Evolutionary conservation across 2,888 invertebrate species (phyloP).

Genomic region (Trachelus iudaicus): DNA sequence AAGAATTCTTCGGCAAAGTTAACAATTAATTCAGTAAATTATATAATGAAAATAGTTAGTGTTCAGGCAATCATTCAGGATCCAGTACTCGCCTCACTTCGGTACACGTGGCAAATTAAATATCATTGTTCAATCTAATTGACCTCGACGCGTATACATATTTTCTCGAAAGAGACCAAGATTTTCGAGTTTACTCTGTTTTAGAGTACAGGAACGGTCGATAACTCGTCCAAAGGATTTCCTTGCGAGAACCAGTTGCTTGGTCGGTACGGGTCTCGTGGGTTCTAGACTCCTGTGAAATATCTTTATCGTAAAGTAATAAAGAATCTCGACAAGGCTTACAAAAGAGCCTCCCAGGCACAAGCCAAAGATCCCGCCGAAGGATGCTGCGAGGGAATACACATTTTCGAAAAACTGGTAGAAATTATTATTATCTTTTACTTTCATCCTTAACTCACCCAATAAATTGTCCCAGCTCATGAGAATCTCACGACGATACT

Average conservation of each 20-base stretch:
- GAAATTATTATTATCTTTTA: background rate
- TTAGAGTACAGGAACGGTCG: background rate
- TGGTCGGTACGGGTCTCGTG: background rate
- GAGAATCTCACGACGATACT: conserved; percentile 68
- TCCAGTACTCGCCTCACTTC: background rate
- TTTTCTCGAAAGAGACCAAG: background rate
- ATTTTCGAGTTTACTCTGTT: background rate
- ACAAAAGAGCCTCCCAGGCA: conserved; percentile 74
- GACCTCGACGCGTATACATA: background rate
- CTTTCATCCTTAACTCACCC: conserved; percentile 56
- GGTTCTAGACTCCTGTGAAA: conserved; percentile 7
- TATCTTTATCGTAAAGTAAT: conserved; percentile 49
- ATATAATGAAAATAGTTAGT: background rate
- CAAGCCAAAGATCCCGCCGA: conserved; percentile 73
- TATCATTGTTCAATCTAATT: background rate
- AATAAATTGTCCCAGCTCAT: conserved; percentile 71
- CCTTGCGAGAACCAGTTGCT: background rate
- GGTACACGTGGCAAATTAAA: background rate
- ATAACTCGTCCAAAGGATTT: background rate
- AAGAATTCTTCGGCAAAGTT: no score
- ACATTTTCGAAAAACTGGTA: background rate
- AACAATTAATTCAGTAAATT: no score
- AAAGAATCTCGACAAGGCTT: conserved; percentile 71
- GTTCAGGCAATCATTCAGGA: background rate
- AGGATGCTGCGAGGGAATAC: conserved; percentile 67